phyloP scores from a whole-genome alignment of 2,797 vertebrate genomes.

The Pachyuromys duprasi region DNA sequence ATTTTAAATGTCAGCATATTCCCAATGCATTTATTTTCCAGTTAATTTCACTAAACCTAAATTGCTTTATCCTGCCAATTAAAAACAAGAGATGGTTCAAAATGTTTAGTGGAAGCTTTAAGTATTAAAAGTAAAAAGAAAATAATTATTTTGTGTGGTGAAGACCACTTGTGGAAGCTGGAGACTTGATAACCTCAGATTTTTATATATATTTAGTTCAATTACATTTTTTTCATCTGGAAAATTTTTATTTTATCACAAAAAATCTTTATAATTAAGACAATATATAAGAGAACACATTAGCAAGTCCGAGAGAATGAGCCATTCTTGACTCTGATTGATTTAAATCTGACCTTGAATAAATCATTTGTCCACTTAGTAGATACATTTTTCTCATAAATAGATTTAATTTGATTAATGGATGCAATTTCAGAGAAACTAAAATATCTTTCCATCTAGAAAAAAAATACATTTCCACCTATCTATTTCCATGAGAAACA shows the following conservation, averaged over 20 bases:
- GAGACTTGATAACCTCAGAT: not conserved
- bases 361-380: constrained; percentile 49
- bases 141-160: not conserved
- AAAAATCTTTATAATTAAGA: constrained; percentile 39
- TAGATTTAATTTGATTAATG: constrained; percentile 45
- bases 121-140: constrained; percentile 9
- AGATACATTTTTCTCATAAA: constrained; percentile 42
- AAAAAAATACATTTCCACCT: constrained; percentile 20
- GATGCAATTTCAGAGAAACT: constrained; percentile 42
- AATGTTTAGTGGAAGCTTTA: constrained; percentile 1
- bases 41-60: not conserved
- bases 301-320: not conserved
- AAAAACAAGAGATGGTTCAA: not conserved
- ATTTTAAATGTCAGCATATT: not conserved
- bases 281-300: not conserved
- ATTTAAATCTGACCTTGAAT: constrained; percentile 63
- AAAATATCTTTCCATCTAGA: not conserved
- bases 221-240: constrained; percentile 26
- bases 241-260: not conserved
- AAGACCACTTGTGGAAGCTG: not conserved
- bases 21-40: not conserved
- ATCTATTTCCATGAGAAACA: not conserved
- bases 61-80: not conserved
- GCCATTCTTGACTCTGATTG: not conserved
- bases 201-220: not conserved